Evolutionary conservation across 1,140 invertebrate species (phyloP), one percentile per base, ranked within the genome.

Genomic region (Telenomus remus): DNA sequence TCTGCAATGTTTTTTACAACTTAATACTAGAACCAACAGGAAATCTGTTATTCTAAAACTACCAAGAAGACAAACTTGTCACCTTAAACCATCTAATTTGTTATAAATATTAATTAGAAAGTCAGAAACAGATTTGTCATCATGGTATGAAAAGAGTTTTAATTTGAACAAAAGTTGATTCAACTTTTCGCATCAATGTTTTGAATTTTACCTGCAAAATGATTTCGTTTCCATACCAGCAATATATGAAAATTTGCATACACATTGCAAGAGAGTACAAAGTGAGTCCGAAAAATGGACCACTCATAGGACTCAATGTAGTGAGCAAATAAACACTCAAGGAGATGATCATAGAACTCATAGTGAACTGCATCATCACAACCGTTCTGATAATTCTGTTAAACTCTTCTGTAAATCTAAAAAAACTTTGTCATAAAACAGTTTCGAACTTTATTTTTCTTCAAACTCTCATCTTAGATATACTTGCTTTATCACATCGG

Each of bases 201-300:
- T 39, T 3, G n/a, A 4, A 9, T 39, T 48, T 59, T 59, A 83
- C 82, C 81, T 82, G 51, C 13, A 82, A 42, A 49, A 79, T 76
- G 0, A 82, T 75, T 76, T 82, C 75, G 51, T 83, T 82, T 9
- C 81, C 82, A 39, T 79, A 81, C 80, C 81, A 82, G 13, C 82
- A 83, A 48, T 69, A 83, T 4, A 80, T 44, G 43, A 79, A 83
- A 42, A 83, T 79, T 46, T 83, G 81, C 35, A 63, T 61, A 1
- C 79, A 19, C 81, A 82, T 84, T 9, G 79, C 81, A 11, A 27
- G 55, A 11, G 82, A 34, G 39, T 84, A 84, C 16, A 82, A 37
- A 7, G 68, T 12, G n/a, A 80, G 60, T 4, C 76, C 80, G 39
- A 80, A 56, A 50, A 81, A 82, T 44, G 79, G 77, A 13, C 78